Conservation (phyloP, 1,140 invertebrate genomes). For the Phenacoccus solenopsis region DNA sequence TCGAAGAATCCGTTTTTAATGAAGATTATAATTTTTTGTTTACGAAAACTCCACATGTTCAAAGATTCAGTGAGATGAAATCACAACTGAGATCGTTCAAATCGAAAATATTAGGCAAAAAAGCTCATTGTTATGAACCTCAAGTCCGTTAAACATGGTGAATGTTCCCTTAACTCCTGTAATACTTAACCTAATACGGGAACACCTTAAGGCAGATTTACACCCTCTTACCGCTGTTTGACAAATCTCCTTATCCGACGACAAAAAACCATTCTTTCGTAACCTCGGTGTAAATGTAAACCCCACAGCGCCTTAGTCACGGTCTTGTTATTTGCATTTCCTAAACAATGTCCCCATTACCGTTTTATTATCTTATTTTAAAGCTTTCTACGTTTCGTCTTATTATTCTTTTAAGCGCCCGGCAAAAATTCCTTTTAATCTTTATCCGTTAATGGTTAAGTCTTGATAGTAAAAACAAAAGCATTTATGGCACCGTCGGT, state of each 20-base stretch:
- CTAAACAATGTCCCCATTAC: slow-evolving; percentile 1
- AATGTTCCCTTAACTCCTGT: neutral
- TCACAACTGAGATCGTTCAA: too few species aligned
- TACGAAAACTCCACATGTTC: too few species aligned
- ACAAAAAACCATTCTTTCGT: slow-evolving; percentile 2
- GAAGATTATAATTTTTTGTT: too few species aligned
- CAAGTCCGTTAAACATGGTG: neutral
- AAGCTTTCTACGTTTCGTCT: neutral
- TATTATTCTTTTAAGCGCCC: neutral
- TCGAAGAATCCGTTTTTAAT: too few species aligned
- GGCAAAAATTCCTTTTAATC: neutral
- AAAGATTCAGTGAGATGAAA: too few species aligned
- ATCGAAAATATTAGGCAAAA: too few species aligned
- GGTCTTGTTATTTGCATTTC: slow-evolving; percentile 1
- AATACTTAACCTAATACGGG: slow-evolving; percentile 1
- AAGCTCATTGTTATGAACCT: too few species aligned
- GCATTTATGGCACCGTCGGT: neutral
- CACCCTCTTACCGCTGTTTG: neutral
- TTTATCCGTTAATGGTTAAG: slow-evolving; percentile 2
- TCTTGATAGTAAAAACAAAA: neutral
- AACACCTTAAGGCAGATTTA: neutral
- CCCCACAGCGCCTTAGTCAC: neutral
- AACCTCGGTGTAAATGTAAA: slow-evolving; percentile 1
- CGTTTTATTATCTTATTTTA: neutral
- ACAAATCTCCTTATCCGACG: slow-evolving; percentile 1